Evolutionary conservation across 2,113 vertebrate genomes (phyloP).

Genomic region (Rynchops niger): DNA sequence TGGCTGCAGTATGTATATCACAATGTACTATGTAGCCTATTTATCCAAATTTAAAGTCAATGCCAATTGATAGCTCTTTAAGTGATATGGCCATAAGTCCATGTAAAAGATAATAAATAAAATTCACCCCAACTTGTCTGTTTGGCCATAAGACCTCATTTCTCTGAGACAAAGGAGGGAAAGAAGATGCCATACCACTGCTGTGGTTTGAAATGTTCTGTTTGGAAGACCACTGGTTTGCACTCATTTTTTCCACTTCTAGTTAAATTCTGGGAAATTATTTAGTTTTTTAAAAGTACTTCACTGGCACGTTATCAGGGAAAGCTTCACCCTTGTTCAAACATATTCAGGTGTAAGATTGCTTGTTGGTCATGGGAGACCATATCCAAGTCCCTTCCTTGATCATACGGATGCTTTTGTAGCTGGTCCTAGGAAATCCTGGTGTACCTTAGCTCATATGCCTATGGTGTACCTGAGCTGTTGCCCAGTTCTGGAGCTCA

Average conservation of each 20-base stretch:
- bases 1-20: neutral
- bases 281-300: neutral
- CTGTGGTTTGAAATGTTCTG: neutral
- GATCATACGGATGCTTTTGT: neutral
- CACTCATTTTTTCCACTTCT: neutral
- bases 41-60: neutral
- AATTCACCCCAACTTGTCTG: neutral
- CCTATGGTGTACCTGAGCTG: neutral
- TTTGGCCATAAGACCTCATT: neutral
- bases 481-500: neutral
- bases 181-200: neutral
- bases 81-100: neutral
- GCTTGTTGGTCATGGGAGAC: neutral
- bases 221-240: neutral
- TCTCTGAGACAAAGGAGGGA: neutral
- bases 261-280: neutral
- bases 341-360: neutral
- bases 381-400: neutral
- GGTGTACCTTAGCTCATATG: accelerated
- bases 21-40: neutral
- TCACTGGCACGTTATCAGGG: neutral
- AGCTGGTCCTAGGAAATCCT: neutral
- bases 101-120: neutral
- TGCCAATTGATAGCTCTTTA: neutral
- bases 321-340: neutral